Evolutionary conservation across 2,888 invertebrate genomes (phyloP), one percentile per base, ranked within the genome.

Genomic region (Esperia sulphurella): DNA sequence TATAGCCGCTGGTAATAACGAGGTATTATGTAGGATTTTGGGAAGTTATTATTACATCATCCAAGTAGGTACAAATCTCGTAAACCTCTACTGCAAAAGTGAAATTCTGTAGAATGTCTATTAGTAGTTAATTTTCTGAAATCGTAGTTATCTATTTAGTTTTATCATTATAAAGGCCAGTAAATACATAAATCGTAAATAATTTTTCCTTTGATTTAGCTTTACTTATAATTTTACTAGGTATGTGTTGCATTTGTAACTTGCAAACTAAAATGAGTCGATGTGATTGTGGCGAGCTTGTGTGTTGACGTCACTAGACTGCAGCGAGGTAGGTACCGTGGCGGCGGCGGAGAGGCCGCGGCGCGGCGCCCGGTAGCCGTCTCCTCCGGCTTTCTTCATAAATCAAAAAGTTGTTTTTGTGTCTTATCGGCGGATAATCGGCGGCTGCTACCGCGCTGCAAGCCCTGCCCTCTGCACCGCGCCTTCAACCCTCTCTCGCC

Each of bases 371-470:
- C 86, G 65, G 87, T 86, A 87, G 87, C 85, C 76, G 80, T 71
- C 75, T 75, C 72, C 68, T n/a, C 67, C 61, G 73, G 80, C 81
- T 83, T 83, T 84, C 83, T 83, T 86, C 85, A 87, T 87, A 87
- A 87, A 87, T 87, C 87, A 87, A 86, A 85, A 85, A 78, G 84
- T 79, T 81, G 86, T 85, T 85, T 86, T 86, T 84, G 79, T 84
- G 78, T 72, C 74, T 83, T 87, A 88, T 85, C 87, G 79, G 70
- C 75, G 75, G 79, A 83, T 85, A 85, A 86, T 86, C 85, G 81
- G 76, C 78, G 76, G 83, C 79, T 64, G 81, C 87, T 84, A 83
- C 85, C 63, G 82, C 75, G 66, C 72, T 71, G 71, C 62, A 53
- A 55, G 52, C 56, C 55, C 57, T 60, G 56, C 62, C 58, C 56